A percentile compares a stretch with the other conserved stretches of the same genome.
phyloP scores from a whole-genome alignment of 1,140 invertebrate species.

The Formica selysi region DNA sequence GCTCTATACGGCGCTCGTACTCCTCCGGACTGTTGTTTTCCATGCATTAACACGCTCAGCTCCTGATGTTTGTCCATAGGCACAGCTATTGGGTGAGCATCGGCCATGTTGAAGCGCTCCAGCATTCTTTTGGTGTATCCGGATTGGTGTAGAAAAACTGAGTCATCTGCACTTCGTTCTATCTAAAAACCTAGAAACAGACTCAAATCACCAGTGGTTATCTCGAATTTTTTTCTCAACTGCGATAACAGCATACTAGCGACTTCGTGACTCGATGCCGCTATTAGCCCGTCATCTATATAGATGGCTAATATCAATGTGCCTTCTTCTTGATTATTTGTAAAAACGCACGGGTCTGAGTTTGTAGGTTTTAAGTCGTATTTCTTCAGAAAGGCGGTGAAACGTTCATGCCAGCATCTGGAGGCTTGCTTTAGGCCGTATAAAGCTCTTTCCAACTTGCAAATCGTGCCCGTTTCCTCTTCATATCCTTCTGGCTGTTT shows the following conservation, averaged over 20 bases:
- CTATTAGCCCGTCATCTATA: constrained; percentile 28
- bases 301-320: constrained; percentile 9
- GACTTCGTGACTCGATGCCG: background rate
- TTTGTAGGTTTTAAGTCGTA: background rate
- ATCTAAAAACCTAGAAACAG: constrained; percentile 39
- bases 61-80: constrained; percentile 35
- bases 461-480: too few species aligned
- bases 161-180: background rate
- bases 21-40: background rate
- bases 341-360: constrained; percentile 29
- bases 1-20: constrained; percentile 8
- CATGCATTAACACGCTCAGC: background rate
- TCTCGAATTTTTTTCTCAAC: background rate
- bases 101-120: constrained; percentile 18
- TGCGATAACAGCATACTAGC: background rate
- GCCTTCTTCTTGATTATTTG: background rate
- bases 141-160: constrained; percentile 25
- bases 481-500: background rate
- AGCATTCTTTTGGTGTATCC: background rate
- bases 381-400: background rate
- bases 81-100: background rate
- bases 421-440: constrained; percentile 25
- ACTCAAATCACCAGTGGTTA: background rate
- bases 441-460: background rate
- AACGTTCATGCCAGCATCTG: constrained; percentile 10